Base-by-base conservation (phyloP, 2,113 vertebrate genomes). In the Melospiza melodia region DNA sequence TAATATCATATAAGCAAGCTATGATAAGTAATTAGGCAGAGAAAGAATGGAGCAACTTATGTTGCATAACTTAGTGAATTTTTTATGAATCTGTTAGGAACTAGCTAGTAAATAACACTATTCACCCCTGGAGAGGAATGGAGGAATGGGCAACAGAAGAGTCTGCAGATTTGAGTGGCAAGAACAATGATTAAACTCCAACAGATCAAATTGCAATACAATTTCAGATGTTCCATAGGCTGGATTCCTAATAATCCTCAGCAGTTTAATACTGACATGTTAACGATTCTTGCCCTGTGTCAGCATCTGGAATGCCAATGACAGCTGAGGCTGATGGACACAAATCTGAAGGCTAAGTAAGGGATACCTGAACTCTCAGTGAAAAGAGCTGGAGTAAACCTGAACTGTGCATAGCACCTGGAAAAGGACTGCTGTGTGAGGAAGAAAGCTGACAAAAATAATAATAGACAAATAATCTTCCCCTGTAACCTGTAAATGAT, bases 151-250 rank as follows among this genome's bases (percentile, higher is more conserved):
- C 68, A 93, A 25, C 31, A 74, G 37, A 69, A 54, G 51, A 73
- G 24, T 48, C 80, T 63, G 66, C 37, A 82, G 61, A 55, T 73
- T 12, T 90, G 85, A 93, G 76, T 92, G 92, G 79, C 79, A 84
- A 93, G 88, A 95, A 68, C 72, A 80, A 43, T 35, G 63, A 74
- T 90, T 92, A 74, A 93, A 85, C 66, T 87, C 66, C 91, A 68
- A 72, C 35, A 75, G 87, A 83, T 73, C 62, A 88, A 92, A 84
- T 1, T 69, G 79, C 93, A 93, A 83, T 90, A 77, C 28, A 44
- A 24, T 93, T 92, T 88, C 24, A 4, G 43, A 39, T 62, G 37
- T 86, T 92, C 79, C 63, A 44, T 71, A 86, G 79, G 48, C 46
- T 88, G 79, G 79, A 35, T 86, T 84, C 55, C 35, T 86, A 84